These are phyloP conservation scores for Lichenostomus cassidix DNA, from an alignment of 2,113 vertebrate genomes.

Conservation along the genomic window DNA sequence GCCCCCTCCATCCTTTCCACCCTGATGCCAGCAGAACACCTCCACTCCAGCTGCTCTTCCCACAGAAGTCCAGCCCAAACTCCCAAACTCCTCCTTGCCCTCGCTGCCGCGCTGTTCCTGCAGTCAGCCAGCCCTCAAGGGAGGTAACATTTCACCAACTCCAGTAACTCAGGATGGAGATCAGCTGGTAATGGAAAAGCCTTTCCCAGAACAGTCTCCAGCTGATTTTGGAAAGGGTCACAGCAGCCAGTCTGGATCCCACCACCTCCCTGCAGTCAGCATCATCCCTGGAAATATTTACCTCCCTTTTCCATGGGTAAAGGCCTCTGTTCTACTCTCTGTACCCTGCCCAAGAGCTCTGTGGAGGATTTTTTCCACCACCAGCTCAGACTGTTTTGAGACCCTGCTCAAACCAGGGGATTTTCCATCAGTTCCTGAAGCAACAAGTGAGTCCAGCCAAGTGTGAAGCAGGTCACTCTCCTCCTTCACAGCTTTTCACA, in stretches of 20 bases:
- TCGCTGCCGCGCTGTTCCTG: fast-evolving
- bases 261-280: background rate
- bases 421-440: background rate
- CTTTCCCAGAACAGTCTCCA: background rate
- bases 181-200: background rate
- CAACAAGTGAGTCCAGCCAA: background rate
- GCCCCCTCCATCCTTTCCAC: background rate
- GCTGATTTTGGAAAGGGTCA: background rate
- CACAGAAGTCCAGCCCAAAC: background rate
- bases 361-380: background rate
- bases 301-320: background rate
- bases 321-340: background rate
- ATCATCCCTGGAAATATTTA: background rate
- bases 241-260: background rate
- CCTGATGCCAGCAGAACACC: background rate
- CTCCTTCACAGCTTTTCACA: background rate
- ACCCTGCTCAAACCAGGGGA: background rate
- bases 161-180: background rate
- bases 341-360: background rate
- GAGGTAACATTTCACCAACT: background rate
- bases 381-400: background rate
- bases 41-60: background rate
- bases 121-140: background rate
- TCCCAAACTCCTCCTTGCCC: background rate
- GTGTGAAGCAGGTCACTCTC: background rate